Base-by-base conservation (phyloP, 2,888 invertebrate species). In the Morpho helenor region DNA sequence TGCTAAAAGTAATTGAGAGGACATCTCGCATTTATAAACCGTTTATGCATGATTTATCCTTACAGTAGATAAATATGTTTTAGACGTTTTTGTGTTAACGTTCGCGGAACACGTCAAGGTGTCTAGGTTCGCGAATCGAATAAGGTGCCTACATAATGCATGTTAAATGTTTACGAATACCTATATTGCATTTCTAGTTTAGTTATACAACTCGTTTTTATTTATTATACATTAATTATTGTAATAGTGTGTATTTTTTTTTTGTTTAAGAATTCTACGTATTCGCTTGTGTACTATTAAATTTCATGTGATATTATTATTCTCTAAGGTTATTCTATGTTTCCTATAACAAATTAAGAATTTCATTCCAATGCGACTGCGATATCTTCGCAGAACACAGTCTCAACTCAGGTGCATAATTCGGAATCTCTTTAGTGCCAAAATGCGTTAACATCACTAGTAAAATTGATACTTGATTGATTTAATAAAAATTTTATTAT, bases 171-270 rank as follows among this genome's bases (percentile, higher is more conserved):
- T 79, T 77, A 75, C 74, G 73, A 80, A 62, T 79, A 79, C 79
- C 79, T 82, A 77, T 84, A 77, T 84, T 88, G 89, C 89, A 89
- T 89, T 89, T 88, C 79, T 89, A 89, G 87, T 79, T 80, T 86
- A 87, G 84, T 83, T 85, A 79, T 86, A 85, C 81, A 79, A 77
- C 78, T 80, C 77, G 83, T 85, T 84, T 87, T 88, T 86, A 87
- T 83, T 82, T 64, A 63, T 76, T 82, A 79, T 83, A 82, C 79
- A 79, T 80, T 46, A 79, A 82, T 82, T 60, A 71, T 73, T 71
- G 68, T 70, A 70, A 79, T 85, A 80, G 82, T 76, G 81, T 86
- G 80, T 87, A 87, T 84, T 79, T 44, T 53, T 54, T 82, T 82
- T 61, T 84, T 83, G 79, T 85, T 82, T 81, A 85, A 74, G 79